Conservation (phyloP, 2,888 invertebrate genomes). For the Heterodera filipjevi region DNA sequence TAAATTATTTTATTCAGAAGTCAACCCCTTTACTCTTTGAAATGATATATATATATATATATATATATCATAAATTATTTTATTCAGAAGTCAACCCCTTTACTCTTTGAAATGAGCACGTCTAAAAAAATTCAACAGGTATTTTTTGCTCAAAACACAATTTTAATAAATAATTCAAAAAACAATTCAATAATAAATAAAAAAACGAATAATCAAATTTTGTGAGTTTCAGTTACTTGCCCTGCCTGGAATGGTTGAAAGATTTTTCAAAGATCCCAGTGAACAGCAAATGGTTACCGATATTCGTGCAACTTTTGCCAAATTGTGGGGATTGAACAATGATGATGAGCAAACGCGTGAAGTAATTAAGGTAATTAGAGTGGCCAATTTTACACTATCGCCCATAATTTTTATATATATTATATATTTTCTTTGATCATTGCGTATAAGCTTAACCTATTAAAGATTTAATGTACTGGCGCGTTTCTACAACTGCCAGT, state of each 20-base stretch:
- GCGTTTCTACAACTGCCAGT: too few species aligned
- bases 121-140: constrained; percentile 7
- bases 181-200: background rate
- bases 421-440: too few species aligned
- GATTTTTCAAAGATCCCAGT: background rate
- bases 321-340: constrained; percentile 82
- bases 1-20: background rate
- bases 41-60: background rate
- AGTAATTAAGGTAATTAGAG: background rate
- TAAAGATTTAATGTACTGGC: too few species aligned
- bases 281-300: constrained; percentile 66
- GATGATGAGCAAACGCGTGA: constrained; percentile 5
- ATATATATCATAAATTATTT: background rate
- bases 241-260: background rate
- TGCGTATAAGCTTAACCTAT: background rate
- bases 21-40: background rate
- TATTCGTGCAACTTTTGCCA: constrained; percentile 84
- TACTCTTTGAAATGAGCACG: background rate
- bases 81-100: background rate
- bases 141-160: background rate
- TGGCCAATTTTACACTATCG: too few species aligned
- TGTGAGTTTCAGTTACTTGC: constrained; percentile 1
- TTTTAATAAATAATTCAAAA: background rate
- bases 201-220: too few species aligned
- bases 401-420: too few species aligned